Evolutionary conservation across 2,113 vertebrate genomes (phyloP), one percentile per base, ranked within the genome.

Genomic region (Steatornis caripensis): DNA sequence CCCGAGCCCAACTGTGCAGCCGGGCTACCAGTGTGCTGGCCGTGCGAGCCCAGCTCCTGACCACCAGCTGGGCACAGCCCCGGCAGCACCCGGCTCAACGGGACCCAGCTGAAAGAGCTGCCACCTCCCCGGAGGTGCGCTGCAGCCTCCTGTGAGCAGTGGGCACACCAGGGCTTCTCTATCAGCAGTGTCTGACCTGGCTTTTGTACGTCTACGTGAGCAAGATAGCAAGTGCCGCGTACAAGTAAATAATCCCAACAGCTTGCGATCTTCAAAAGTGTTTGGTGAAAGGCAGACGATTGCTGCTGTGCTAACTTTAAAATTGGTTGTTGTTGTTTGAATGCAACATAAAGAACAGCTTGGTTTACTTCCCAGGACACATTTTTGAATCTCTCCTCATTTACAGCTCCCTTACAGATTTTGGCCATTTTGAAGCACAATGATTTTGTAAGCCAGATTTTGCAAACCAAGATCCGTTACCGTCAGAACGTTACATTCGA

Each of bases 1-100:
- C 29, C 15, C 1, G 3, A 60, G 27, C 36, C 55, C 60, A 81
- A 34, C 43, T 0, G 0, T 2, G 4, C 61, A 68, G 45, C 37
- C 48, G 34, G 46, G 39, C 60, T 87, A 27, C 64, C 12, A 3
- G 36, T 0, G 0, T 23, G 58, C 64, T 75, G 74, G 55, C 34
- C 2, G 1, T 32, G 27, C 0, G 2, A 77, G 75, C 49, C 48
- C 61, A 54, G 3, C 21, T 51, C 49, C 46, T 0, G 0, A 37
- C 36, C 43, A 65, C 43, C 0, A 0, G 13, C 34, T 27, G 10
- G 10, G 10, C 37, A 39, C 6, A 6, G 39, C 62, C 77, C 36
- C 4, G 8, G 64, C 81, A 84, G 66, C 39, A 37, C 9, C 74
- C 4, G 0, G 5, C 85, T 66, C 66, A 49, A 2, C 69, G 64